Conservation (phyloP, 2,888 invertebrate species). For the Thera obeliscata region DNA sequence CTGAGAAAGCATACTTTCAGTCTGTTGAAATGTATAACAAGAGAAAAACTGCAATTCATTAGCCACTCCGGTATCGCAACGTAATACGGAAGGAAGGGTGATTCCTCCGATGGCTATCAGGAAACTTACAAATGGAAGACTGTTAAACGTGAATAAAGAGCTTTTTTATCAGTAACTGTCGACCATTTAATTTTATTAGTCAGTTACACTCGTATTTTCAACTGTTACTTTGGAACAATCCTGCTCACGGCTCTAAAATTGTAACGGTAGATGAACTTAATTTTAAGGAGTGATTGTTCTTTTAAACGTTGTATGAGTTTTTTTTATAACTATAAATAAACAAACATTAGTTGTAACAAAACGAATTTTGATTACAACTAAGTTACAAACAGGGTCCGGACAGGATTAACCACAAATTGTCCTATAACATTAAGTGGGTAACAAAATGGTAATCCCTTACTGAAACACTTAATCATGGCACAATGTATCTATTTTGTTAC, state of each 20-base stretch:
- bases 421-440: conserved; percentile 26
- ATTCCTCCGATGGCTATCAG: conserved; percentile 35
- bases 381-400: background rate
- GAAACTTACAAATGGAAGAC: conserved; percentile 36
- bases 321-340: background rate
- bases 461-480: conserved; percentile 34
- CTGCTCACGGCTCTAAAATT: background rate
- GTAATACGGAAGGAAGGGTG: conserved; percentile 35
- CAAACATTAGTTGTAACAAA: conserved; percentile 1
- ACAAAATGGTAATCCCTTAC: conserved; percentile 38
- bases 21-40: conserved; percentile 17
- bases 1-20: conserved; percentile 15
- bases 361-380: background rate
- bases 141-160: conserved; percentile 32
- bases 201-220: background rate
- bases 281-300: no score
- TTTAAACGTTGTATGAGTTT: no score
- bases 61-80: conserved; percentile 17
- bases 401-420: conserved; percentile 25
- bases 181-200: conserved; percentile 16
- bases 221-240: background rate
- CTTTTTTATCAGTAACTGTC: conserved; percentile 22
- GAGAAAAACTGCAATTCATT: conserved; percentile 13
- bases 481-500: conserved; percentile 38
- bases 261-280: no score